Percentiles rank a stretch among this genome's conserved stretches.
These are phyloP conservation scores for Embidobia sp. DNA, from an alignment of 2,888 invertebrate species.

Conservation along the genomic window DNA sequence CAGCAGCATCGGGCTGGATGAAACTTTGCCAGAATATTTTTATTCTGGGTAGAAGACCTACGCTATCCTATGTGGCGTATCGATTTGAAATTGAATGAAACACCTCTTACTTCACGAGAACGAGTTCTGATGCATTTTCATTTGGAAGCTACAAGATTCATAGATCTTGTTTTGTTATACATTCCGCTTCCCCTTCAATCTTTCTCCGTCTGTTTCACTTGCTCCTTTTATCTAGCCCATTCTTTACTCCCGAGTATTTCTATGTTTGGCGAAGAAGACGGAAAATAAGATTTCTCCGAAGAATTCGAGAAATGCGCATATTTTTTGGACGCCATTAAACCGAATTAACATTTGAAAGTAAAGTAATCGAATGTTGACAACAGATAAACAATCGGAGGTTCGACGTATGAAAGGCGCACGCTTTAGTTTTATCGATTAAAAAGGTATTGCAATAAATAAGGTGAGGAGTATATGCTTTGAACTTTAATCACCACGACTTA, in stretches of 20 bases:
- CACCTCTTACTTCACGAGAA: conserved; percentile 67
- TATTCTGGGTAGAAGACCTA: conserved; percentile 41
- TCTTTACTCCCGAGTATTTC: conserved; percentile 46
- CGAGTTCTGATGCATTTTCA: conserved; percentile 71
- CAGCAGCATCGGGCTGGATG: conserved; percentile 33
- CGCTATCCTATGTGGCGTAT: conserved; percentile 50
- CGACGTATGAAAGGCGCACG: conserved; percentile 24
- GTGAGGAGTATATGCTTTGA: conserved; percentile 1
- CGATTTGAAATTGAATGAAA: conserved; percentile 71
- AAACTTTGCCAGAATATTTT: conserved; percentile 62
- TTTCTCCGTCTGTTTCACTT: conserved; percentile 64
- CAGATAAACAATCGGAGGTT: conserved; percentile 32
- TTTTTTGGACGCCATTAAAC: conserved; percentile 49
- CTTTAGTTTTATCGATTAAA: conserved; percentile 21
- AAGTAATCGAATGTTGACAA: conserved; percentile 34
- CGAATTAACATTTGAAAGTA: conserved; percentile 37
- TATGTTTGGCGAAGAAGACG: conserved; percentile 33
- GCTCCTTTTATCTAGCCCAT: conserved; percentile 49
- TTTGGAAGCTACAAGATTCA: conserved; percentile 67
- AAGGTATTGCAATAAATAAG: conserved; percentile 3
- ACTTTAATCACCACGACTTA: not conserved
- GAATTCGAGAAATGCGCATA: conserved; percentile 24
- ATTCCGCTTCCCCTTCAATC: conserved; percentile 64
- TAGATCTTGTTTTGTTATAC: conserved; percentile 63
- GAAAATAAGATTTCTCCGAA: conserved; percentile 49